A percentile compares a stretch with the other conserved stretches of the same genome.
Evolutionary conservation across 2,113 vertebrate genomes (phyloP).

Genomic region (Calyptommatus sinebrachiatus): DNA sequence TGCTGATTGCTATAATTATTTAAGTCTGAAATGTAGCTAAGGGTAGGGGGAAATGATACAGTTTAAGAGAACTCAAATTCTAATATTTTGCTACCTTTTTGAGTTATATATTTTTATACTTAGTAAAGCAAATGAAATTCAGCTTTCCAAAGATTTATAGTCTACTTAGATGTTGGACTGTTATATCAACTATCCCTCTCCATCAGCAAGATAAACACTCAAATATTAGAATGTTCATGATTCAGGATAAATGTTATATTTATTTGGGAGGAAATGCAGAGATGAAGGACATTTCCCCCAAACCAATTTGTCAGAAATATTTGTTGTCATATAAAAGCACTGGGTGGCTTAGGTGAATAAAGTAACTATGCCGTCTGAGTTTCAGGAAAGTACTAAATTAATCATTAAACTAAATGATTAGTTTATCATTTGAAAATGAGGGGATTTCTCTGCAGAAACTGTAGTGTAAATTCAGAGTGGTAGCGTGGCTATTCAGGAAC

Average conservation of each 20-base stretch:
- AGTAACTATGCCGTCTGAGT: background rate
- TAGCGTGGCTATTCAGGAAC: too few species aligned
- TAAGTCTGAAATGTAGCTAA: slow-evolving; percentile 31
- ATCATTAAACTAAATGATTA: too few species aligned
- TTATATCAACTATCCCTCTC: background rate
- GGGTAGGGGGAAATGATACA: slow-evolving; percentile 12
- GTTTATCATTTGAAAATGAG: slow-evolving; percentile 3
- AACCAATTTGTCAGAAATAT: slow-evolving; percentile 2
- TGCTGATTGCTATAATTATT: slow-evolving; percentile 38
- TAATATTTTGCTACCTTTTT: background rate
- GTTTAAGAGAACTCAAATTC: background rate
- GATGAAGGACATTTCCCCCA: slow-evolving; percentile 6
- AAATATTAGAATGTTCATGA: slow-evolving; percentile 1
- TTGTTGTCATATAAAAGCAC: background rate
- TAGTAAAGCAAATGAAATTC: background rate
- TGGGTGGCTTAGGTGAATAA: background rate
- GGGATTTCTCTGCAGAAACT: background rate
- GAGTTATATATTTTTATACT: background rate
- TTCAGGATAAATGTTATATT: background rate
- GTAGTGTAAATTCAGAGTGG: too few species aligned
- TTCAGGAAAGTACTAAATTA: background rate
- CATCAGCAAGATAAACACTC: background rate
- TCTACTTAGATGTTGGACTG: background rate
- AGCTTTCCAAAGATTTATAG: background rate
- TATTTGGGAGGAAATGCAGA: background rate